A percentile compares a stretch with the other conserved stretches of the same genome.
phyloP scores from a whole-genome alignment of 2,888 invertebrate species.

The Plagodis dolabraria region DNA sequence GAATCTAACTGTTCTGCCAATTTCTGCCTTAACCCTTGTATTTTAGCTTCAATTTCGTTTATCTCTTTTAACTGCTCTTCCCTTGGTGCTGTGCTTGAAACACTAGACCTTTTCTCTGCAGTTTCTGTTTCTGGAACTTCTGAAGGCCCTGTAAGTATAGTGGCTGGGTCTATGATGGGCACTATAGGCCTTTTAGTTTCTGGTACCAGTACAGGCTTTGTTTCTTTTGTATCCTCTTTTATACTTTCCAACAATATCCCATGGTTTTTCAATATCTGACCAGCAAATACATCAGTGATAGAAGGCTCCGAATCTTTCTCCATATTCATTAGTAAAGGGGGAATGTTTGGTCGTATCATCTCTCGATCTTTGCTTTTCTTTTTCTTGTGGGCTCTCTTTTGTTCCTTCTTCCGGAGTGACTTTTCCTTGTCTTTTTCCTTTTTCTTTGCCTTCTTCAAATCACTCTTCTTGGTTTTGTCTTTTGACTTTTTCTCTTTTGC shows the following conservation, averaged over 20 bases:
- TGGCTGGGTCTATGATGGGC: conserved; percentile 76
- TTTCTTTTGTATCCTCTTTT: conserved; percentile 58
- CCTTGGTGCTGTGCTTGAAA: conserved; percentile 34
- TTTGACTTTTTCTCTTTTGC: conserved; percentile 78
- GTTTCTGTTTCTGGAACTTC: conserved; percentile 42
- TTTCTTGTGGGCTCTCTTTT: conserved; percentile 76
- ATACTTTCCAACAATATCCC: conserved; percentile 64
- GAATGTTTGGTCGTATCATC: conserved; percentile 75
- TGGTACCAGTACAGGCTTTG: conserved; percentile 46
- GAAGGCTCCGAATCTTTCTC: conserved; percentile 81
- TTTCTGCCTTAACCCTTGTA: conserved; percentile 78
- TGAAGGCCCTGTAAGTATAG: conserved; percentile 52
- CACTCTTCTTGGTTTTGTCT: conserved; percentile 68
- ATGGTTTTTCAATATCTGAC: conserved; percentile 84
- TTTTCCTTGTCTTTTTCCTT: conserved; percentile 68
- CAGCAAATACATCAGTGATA: conserved; percentile 87
- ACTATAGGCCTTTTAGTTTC: conserved; percentile 67
- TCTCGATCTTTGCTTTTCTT: conserved; percentile 73
- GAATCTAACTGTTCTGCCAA: conserved; percentile 78
- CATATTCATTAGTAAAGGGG: conserved; percentile 77
- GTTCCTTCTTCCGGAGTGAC: conserved; percentile 63
- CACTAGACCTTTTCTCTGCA: conserved; percentile 28
- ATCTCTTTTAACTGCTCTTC: conserved; percentile 73
- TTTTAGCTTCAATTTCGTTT: conserved; percentile 86
- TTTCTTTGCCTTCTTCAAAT: conserved; percentile 72